Evolutionary conservation across 2,113 vertebrate species (phyloP), one percentile per base, ranked within the genome.

Genomic region (Pedionomus torquatus): DNA sequence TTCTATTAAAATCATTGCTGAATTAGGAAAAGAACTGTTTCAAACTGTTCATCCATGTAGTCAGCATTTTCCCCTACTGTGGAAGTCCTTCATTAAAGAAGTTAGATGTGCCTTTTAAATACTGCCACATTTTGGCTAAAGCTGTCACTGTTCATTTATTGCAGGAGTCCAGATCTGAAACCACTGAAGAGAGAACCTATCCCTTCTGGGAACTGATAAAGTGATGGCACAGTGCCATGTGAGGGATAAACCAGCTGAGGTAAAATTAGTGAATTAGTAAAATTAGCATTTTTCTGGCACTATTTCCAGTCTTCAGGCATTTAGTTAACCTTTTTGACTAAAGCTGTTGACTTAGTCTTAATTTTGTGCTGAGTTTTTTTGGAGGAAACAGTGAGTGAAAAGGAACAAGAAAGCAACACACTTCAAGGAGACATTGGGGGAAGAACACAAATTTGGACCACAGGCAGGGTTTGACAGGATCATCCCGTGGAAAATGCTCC

Each of bases 341-440:
- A 79, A 93, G 26, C 10, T 35, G 43, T 51, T 48, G 24, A 81
- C 30, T 33, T 57, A 17, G 41, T 33, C 54, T 78, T 72, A 44
- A 76, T 77, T 91, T 84, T 69, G 26, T 57, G 49, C 48, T 33
- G 13, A 31, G 8, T 15, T 52, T 28, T 52, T 28, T 52, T 39
- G 18, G 37, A 71, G 18, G 37, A 90, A 92, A 95, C 5, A 44
- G 20, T 17, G 28, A 81, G 55, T 23, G 15, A 41, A 75, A 79
- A 87, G 31, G 43, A 19, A 13, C 35, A 48, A 3, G 1, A 72
- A 51, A 16, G 16, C 28, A 30, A 72, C 3, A 4, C 23, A 61
- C 13, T 76, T 65, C 35, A 31, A 41, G 49, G 11, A 13, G 26
- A 3, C 15, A 71, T 4, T 0, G 0, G 8, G 18, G 44, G 14